Conservation (phyloP, 1,140 invertebrate genomes). For the Anagrus nilaparvatae region DNA sequence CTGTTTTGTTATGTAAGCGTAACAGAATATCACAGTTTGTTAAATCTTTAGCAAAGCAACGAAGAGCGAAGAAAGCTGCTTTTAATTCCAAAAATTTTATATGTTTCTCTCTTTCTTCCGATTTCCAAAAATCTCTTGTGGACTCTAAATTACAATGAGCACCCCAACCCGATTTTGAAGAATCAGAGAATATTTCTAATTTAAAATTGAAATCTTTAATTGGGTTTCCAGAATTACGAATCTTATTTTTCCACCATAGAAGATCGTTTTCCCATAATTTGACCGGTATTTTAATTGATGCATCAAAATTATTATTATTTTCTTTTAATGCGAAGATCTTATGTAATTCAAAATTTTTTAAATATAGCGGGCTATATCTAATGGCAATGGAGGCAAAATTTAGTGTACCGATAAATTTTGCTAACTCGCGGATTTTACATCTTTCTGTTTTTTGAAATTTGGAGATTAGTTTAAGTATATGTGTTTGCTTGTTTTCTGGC, state of each 20-base stretch:
- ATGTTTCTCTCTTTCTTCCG: slow-evolving; percentile 7
- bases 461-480: not conserved
- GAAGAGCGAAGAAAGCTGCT: slow-evolving; percentile 16
- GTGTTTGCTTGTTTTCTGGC: not conserved
- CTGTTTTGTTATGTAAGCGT: slow-evolving; percentile 19
- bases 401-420: not conserved
- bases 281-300: not conserved
- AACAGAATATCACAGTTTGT: slow-evolving; percentile 23
- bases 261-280: too few relatives aligned
- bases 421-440: not conserved
- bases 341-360: not conserved
- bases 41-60: slow-evolving; percentile 12
- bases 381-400: not conserved
- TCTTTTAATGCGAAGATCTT: not conserved
- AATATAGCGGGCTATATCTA: not conserved
- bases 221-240: slow-evolving; percentile 13
- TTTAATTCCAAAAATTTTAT: slow-evolving; percentile 17
- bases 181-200: slow-evolving; percentile 17
- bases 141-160: slow-evolving; percentile 7
- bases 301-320: slow-evolving; percentile 1
- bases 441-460: not conserved
- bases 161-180: slow-evolving; percentile 15
- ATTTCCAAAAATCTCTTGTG: slow-evolving; percentile 13
- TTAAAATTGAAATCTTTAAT: slow-evolving; percentile 9
- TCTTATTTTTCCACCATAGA: slow-evolving; percentile 22